Evolutionary conservation across 92 coral and sea anemone genomes (phyloP), one percentile per base, ranked within the genome.

Genomic region (Heteractis magnifica): DNA sequence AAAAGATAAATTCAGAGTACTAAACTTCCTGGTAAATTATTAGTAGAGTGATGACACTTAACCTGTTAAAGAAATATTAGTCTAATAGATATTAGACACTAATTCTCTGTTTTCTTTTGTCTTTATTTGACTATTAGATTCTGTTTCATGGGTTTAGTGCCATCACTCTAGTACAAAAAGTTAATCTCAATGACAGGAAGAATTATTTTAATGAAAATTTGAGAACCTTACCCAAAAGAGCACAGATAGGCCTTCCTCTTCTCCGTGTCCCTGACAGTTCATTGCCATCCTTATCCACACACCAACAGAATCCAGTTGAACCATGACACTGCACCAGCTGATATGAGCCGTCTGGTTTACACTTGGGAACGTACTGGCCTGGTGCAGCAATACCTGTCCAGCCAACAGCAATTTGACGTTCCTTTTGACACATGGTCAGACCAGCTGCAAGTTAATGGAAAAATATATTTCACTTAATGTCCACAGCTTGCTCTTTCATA

Each of bases 271-370:
- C 89, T 60, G 87, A 87, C 52, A 88, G 52, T 83, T 94, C 95
- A 21, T 89, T 90, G 52, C 99, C 99, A 81, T 92, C 87, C 55
- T 84, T 76, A 72, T 94, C 91, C 34, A 94, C 91, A 78, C 98
- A 95, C 98, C 98, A 95, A 59, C 98, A 95, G 58, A 86, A 62
- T 70, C 93, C 88, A 19, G 85, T 80, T 9, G 88, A 87, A 4
- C 81, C 71, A 78, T 90, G 75, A 23, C 98, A 94, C 82, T 95
- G 98, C 65, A 88, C 91, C 65, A 55, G 71, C 18, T 89, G 70
- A 80, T 95, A 95, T 10, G 77, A 86, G 18, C 98, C 98, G 60
- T 87, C 84, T 73, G 93, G 88, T 71, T 84, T 79, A 78, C 98
- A 95, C 48, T 80, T 77, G 55, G 98, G 98, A 0, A 90, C 90